Percentiles rank a stretch among this genome's conserved stretches.
phyloP scores from a whole-genome alignment of 2,113 vertebrate genomes.

The Nymphicus hollandicus region DNA sequence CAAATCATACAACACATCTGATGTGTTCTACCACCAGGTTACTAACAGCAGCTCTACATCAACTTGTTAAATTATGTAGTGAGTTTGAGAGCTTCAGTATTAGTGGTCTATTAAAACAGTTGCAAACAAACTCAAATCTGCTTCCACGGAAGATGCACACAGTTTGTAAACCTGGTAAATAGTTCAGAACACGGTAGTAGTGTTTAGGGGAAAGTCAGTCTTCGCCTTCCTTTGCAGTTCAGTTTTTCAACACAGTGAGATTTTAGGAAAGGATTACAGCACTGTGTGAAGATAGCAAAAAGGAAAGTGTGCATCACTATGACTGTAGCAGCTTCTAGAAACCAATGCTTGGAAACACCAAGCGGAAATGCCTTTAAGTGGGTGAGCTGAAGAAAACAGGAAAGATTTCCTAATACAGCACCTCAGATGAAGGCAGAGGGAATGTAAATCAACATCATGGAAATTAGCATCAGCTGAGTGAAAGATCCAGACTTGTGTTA shows the following conservation, averaged over 20 bases:
- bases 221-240: slow-evolving; percentile 20
- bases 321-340: not conserved
- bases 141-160: not conserved
- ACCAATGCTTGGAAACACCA: not conserved
- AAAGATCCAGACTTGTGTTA: not conserved
- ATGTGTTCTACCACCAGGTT: not conserved
- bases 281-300: slow-evolving; percentile 40
- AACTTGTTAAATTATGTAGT: not conserved
- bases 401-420: not conserved
- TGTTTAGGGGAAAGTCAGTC: slow-evolving; percentile 34
- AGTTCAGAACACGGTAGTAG: slow-evolving; percentile 25
- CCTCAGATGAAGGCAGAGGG: not conserved
- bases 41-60: not conserved
- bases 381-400: not conserved
- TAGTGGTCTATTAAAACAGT: not conserved
- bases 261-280: slow-evolving; percentile 35
- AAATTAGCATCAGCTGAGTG: not conserved
- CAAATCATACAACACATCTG: not conserved
- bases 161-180: not conserved
- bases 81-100: not conserved
- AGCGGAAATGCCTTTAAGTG: not conserved
- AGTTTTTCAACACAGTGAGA: slow-evolving; percentile 54
- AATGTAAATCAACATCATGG: not conserved
- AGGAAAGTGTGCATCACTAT: slow-evolving; percentile 24
- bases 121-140: not conserved